phyloP scores from a whole-genome alignment of 35 echinoderm and acorn worm species.

The Strongylocentrotus purpuratus region DNA sequence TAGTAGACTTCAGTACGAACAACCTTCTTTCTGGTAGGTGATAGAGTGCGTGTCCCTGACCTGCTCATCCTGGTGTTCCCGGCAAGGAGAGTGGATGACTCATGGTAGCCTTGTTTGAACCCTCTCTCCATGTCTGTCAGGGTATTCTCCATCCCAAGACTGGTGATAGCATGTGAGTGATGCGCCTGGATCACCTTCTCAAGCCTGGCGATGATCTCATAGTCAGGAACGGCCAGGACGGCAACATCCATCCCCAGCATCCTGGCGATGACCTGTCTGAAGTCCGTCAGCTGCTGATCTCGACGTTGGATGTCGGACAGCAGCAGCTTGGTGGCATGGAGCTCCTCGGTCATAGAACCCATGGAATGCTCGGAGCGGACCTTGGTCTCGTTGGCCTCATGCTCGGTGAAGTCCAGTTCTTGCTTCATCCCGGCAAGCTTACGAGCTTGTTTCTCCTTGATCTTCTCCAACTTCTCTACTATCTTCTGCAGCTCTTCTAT shows the following conservation, averaged over 20 bases:
- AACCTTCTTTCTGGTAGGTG: slow-evolving; percentile 74
- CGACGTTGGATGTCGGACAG: slow-evolving; percentile 71
- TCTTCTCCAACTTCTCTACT: slow-evolving; percentile 88
- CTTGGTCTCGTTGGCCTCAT: slow-evolving; percentile 72
- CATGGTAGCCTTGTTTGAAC: slow-evolving; percentile 79
- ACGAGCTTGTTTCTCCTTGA: slow-evolving; percentile 95
- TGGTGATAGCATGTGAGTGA: slow-evolving; percentile 87
- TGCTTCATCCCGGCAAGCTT: slow-evolving; percentile 96
- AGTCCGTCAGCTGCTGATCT: slow-evolving; percentile 86
- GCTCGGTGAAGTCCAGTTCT: slow-evolving; percentile 88
- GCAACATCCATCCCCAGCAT: slow-evolving; percentile 94
- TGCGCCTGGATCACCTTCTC: slow-evolving; percentile 98
- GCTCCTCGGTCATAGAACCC: slow-evolving; percentile 64
- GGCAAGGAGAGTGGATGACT: slow-evolving; percentile 44
- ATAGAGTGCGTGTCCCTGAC: slow-evolving; percentile 62
- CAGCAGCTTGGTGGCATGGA: slow-evolving; percentile 82
- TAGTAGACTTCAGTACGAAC: slow-evolving; percentile 81
- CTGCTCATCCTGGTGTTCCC: slow-evolving; percentile 36
- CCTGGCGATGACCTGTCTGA: slow-evolving; percentile 91
- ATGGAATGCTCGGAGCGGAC: slow-evolving; percentile 62
- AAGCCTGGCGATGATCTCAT: slow-evolving; percentile 93
- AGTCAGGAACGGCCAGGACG: slow-evolving; percentile 87
- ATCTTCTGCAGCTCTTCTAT: slow-evolving; percentile 78
- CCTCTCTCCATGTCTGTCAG: slow-evolving; percentile 73
- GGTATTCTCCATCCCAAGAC: slow-evolving; percentile 73